These are phyloP conservation scores for Coregonus sp. DNA, from an alignment of 2,797 vertebrate species.

Conservation along the genomic window DNA sequence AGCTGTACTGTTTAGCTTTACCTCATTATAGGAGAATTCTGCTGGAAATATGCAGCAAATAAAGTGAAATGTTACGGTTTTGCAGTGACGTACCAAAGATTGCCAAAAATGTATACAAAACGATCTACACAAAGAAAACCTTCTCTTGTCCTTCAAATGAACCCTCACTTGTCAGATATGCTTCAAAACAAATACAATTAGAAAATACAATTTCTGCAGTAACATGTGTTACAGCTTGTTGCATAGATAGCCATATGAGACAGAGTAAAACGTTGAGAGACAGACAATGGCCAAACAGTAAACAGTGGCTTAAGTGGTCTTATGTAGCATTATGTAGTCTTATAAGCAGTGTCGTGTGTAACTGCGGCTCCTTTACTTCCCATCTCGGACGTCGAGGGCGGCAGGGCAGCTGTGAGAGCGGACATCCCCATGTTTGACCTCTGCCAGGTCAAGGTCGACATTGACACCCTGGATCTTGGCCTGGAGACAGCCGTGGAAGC, in stretches of 20 bases:
- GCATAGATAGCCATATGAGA: neutral
- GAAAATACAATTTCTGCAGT: neutral
- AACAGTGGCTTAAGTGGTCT: neutral
- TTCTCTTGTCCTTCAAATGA: no score
- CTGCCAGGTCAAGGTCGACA: constrained; percentile 28
- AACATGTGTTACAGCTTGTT: neutral
- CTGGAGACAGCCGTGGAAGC: constrained; percentile 39
- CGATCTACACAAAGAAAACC: no score
- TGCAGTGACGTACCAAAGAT: neutral
- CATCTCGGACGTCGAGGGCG: neutral
- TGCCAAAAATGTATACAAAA: neutral
- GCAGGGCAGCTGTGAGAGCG: constrained; percentile 40
- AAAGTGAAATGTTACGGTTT: neutral
- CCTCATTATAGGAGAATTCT: neutral
- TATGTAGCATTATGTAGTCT: neutral
- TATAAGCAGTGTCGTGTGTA: neutral
- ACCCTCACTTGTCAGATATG: no score
- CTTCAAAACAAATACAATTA: no score
- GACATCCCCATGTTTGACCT: constrained; percentile 25
- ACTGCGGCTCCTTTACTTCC: constrained; percentile 2
- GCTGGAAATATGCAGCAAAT: neutral
- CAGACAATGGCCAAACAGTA: neutral
- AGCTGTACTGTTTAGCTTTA: neutral
- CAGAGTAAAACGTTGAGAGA: neutral
- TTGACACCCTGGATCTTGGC: constrained; percentile 29